phyloP scores from a whole-genome alignment of 2,113 vertebrate species.

The Pteronura brasiliensis region DNA sequence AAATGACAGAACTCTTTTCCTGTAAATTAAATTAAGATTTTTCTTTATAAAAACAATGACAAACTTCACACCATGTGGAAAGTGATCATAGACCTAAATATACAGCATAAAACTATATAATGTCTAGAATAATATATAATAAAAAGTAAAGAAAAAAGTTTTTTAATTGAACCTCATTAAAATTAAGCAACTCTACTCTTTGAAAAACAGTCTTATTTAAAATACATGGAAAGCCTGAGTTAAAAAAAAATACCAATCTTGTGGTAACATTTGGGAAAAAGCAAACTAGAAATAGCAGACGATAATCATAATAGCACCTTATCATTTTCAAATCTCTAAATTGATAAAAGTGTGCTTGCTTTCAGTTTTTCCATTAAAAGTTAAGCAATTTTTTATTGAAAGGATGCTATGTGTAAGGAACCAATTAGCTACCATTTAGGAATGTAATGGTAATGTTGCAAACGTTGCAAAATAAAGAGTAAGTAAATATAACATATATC shows the following conservation, averaged over 20 bases:
- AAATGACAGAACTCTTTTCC: not conserved
- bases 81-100: not conserved
- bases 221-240: not conserved
- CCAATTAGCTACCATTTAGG: not conserved
- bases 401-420: not conserved
- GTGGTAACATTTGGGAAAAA: not conserved
- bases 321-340: not conserved
- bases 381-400: not conserved
- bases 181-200: not conserved
- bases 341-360: not conserved
- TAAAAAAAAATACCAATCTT: not conserved
- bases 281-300: not conserved
- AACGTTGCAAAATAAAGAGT: not conserved
- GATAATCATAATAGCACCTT: not conserved
- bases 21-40: not conserved
- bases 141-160: not conserved
- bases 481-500: not conserved
- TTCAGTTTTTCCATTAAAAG: not conserved
- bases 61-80: not conserved
- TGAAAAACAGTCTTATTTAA: not conserved
- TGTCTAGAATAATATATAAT: not conserved
- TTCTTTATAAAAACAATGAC: not conserved
- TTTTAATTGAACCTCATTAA: not conserved
- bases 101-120: not conserved
- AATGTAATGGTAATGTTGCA: not conserved